Percentiles rank a stretch among this genome's conserved stretches.
These are phyloP conservation scores for Charanyca ferruginea DNA, from an alignment of 2,888 invertebrate genomes.

Conservation along the genomic window DNA sequence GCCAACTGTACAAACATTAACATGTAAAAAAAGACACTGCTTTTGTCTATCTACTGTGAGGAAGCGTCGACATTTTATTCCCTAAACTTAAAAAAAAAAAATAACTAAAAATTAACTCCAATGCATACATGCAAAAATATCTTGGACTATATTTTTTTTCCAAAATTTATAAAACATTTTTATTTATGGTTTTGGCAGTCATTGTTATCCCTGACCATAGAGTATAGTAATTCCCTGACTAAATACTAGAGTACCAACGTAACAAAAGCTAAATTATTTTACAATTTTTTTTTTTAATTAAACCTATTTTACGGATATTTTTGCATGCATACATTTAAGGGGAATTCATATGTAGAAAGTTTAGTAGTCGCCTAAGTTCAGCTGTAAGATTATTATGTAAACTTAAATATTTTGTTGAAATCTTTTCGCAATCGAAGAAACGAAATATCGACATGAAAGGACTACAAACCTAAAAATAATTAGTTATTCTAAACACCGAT, in stretches of 20 bases:
- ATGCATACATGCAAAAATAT: slow-evolving; percentile 48
- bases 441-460: too few relatives aligned
- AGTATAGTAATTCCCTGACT: background rate
- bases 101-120: slow-evolving; percentile 36
- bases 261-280: background rate
- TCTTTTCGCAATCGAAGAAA: too few relatives aligned
- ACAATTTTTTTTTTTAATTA: background rate
- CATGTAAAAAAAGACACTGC: slow-evolving; percentile 6
- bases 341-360: slow-evolving; percentile 47
- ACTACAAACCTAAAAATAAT: too few relatives aligned
- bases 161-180: slow-evolving; percentile 8
- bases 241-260: background rate
- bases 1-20: too few relatives aligned
- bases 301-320: slow-evolving; percentile 21
- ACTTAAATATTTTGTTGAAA: too few relatives aligned
- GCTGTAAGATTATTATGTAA: background rate
- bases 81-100: slow-evolving; percentile 60
- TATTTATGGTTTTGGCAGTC: slow-evolving; percentile 19
- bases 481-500: too few relatives aligned
- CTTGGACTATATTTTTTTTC: background rate
- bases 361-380: background rate
- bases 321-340: slow-evolving; percentile 49
- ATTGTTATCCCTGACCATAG: background rate
- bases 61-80: slow-evolving; percentile 44
- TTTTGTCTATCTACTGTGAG: slow-evolving; percentile 22